Evolutionary conservation across 2,797 vertebrate species (phyloP).

Genomic region (Protosalanx chinensis): DNA sequence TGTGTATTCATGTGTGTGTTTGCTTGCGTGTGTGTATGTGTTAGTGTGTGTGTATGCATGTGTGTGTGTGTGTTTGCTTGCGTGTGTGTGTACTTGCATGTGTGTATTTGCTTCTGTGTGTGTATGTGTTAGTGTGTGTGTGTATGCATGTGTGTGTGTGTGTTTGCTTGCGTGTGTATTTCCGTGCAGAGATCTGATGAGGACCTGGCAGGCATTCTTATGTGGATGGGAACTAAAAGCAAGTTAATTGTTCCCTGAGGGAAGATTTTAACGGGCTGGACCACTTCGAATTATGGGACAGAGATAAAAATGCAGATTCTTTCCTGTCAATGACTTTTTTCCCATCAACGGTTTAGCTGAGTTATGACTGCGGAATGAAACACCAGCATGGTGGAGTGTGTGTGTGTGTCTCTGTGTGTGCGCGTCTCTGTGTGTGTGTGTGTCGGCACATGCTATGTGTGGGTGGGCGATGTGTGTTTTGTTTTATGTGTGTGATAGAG

Average conservation of each 20-base stretch:
- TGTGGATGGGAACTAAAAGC: constrained; percentile 75
- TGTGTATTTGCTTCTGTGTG: no score
- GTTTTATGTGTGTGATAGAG: constrained; percentile 5
- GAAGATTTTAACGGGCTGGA: constrained; percentile 61
- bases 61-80: not conserved
- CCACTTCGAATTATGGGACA: constrained; percentile 65
- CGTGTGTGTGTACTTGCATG: constrained; percentile 1
- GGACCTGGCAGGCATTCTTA: constrained; percentile 63
- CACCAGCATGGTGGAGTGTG: constrained; percentile 21
- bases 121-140: no score
- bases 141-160: constrained; percentile 7
- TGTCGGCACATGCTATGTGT: no score
- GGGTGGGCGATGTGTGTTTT: no score
- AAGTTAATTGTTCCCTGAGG: constrained; percentile 78
- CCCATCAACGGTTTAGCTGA: constrained; percentile 51
- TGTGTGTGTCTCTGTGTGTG: no score
- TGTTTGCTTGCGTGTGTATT: constrained; percentile 23
- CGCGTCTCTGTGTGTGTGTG: no score
- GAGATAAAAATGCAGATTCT: constrained; percentile 68
- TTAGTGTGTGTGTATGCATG: no score
- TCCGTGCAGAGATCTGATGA: constrained; percentile 46
- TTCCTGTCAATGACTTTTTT: constrained; percentile 51
- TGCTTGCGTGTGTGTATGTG: no score
- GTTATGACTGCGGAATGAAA: constrained; percentile 58
- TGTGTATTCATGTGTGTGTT: no score